Percentiles rank a stretch among this genome's conserved stretches.
These are phyloP conservation scores for Rana temporaria DNA, from an alignment of 2,113 vertebrate species.

Conservation along the genomic window DNA sequence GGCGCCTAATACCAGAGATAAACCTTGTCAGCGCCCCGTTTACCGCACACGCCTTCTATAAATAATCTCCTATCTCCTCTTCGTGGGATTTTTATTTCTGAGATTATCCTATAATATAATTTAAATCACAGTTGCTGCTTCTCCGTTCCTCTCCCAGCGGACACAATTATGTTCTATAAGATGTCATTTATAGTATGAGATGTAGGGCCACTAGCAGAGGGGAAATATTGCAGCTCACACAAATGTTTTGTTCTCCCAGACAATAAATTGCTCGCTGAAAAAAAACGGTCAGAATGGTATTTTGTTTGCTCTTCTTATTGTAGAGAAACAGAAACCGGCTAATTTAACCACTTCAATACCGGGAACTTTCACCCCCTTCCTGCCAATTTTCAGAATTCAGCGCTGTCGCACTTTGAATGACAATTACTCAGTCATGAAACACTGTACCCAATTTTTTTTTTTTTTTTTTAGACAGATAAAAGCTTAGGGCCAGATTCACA, in stretches of 20 bases:
- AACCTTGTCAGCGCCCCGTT: slow-evolving; percentile 9
- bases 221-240: slow-evolving; percentile 5
- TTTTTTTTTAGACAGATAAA: no score
- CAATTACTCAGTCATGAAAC: no score
- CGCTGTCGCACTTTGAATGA: no score
- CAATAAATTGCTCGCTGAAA: background rate
- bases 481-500: no score
- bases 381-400: no score
- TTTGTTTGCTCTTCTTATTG: no score
- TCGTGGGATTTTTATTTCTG: slow-evolving; percentile 13
- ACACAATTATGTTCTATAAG: slow-evolving; percentile 55
- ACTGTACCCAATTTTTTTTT: no score
- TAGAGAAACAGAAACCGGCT: no score
- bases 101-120: slow-evolving; percentile 39
- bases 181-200: slow-evolving; percentile 43
- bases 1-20: background rate
- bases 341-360: no score
- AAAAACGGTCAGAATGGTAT: background rate
- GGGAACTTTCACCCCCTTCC: no score
- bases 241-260: slow-evolving; percentile 10
- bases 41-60: slow-evolving; percentile 26
- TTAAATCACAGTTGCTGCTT: slow-evolving; percentile 20
- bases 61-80: slow-evolving; percentile 37
- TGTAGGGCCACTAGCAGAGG: background rate
- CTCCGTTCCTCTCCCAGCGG: slow-evolving; percentile 42